Conservation (phyloP, 2,888 invertebrate genomes). For the Octonoba sinensis region DNA sequence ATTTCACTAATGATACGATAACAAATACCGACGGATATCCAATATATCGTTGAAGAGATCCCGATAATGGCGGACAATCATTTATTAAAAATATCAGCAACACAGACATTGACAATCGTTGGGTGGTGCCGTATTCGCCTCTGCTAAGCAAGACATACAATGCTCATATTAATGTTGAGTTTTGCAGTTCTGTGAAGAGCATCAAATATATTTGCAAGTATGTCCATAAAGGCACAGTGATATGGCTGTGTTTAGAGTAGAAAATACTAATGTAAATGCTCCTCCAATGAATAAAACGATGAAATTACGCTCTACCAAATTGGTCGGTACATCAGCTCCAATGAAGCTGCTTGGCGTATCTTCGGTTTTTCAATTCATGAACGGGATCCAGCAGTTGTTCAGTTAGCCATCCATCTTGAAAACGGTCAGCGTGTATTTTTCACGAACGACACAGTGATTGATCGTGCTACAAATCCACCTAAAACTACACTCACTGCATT, state of each 20-base stretch:
- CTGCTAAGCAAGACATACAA: constrained; percentile 19
- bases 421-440: too few relatives aligned
- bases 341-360: constrained; percentile 67
- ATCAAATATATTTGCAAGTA: constrained; percentile 28
- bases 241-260: too few relatives aligned
- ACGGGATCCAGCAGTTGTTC: constrained; percentile 65
- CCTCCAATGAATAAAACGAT: too few relatives aligned
- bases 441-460: too few relatives aligned
- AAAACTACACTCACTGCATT: too few relatives aligned
- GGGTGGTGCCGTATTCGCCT: too few relatives aligned
- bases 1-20: constrained; percentile 1
- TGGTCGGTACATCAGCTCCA: constrained; percentile 67
- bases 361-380: constrained; percentile 67
- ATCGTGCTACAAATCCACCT: too few relatives aligned
- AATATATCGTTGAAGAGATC: constrained; percentile 12
- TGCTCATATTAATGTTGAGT: constrained; percentile 27
- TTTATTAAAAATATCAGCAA: constrained; percentile 10
- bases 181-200: constrained; percentile 27
- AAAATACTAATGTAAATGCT: too few relatives aligned
- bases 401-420: too few relatives aligned
- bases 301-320: too few relatives aligned
- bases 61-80: constrained; percentile 21
- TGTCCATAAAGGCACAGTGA: constrained; percentile 20
- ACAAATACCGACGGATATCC: background rate
- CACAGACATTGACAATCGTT: constrained; percentile 3